A percentile compares a stretch with the other conserved stretches of the same genome.
phyloP scores from a whole-genome alignment of 2,113 vertebrate genomes.

The Panurus biarmicus region DNA sequence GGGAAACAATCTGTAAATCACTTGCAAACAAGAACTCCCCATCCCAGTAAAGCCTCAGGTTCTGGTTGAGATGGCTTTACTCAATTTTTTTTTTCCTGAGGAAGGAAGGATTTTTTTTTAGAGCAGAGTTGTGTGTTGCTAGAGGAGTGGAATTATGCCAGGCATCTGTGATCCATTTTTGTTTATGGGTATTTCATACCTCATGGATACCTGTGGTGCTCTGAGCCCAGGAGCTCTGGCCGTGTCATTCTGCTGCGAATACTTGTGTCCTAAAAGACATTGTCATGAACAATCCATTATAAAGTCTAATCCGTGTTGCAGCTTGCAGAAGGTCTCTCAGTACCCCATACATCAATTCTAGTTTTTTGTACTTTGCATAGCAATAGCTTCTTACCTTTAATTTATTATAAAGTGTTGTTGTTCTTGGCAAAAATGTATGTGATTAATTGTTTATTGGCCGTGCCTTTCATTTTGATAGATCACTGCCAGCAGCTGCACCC shows the following conservation, averaged over 20 bases:
- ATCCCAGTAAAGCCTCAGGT: not conserved
- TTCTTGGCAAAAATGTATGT: not conserved
- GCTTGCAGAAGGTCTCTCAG: not conserved
- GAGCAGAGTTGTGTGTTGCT: not conserved
- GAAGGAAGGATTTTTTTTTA: not conserved
- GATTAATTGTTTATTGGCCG: constrained; percentile 41
- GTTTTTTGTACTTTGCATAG: not conserved
- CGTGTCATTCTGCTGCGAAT: not conserved
- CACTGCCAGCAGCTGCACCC: not conserved
- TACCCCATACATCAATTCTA: not conserved
- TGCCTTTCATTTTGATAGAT: not conserved
- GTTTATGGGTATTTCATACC: not conserved
- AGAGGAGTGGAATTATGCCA: not conserved
- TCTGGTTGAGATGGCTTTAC: not conserved
- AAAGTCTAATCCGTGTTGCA: not conserved
- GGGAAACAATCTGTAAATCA: constrained; percentile 27
- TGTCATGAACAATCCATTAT: not conserved
- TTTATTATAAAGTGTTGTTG: constrained; percentile 24
- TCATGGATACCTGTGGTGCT: not conserved
- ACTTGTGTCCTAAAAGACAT: not conserved
- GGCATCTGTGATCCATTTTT: not conserved
- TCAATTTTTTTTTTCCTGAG: not conserved
- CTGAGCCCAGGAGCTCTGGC: not conserved
- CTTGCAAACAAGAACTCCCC: not conserved
- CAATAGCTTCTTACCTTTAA: not conserved